Evolutionary conservation across 2,888 invertebrate species (phyloP).

Genomic region (Drosophila atroscutellata): DNA sequence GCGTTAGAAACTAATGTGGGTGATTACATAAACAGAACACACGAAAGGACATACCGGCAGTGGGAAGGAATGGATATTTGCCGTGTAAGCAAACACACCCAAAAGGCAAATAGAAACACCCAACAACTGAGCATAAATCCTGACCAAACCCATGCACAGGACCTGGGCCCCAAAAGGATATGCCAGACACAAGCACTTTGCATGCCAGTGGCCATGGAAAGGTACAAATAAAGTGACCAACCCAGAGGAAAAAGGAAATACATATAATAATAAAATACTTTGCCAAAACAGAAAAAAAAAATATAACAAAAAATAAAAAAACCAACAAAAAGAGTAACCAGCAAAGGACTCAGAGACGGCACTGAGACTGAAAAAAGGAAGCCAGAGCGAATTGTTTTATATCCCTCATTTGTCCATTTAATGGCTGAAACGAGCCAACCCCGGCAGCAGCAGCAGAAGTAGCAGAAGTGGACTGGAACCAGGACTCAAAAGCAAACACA

Average conservation of each 20-base stretch:
- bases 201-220: conserved; percentile 54
- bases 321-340: conserved; percentile 44
- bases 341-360: conserved; percentile 51
- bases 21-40: conserved; percentile 80
- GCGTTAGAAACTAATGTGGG: conserved; percentile 74
- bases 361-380: conserved; percentile 67
- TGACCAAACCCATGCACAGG: conserved; percentile 64
- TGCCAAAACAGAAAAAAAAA: conserved; percentile 45
- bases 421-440: conserved; percentile 82
- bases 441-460: conserved; percentile 23
- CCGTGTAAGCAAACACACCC: conserved; percentile 73
- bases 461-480: conserved; percentile 9
- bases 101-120: conserved; percentile 68
- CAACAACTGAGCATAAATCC: conserved; percentile 73
- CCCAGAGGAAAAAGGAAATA: conserved; percentile 72
- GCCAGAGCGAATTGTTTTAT: conserved; percentile 84
- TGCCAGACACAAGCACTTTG: conserved; percentile 62
- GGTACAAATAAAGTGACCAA: conserved; percentile 80
- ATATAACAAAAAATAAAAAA: conserved; percentile 12
- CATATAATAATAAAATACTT: conserved; percentile 79
- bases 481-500: conserved; percentile 46
- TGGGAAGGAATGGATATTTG: conserved; percentile 34
- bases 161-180: conserved; percentile 59
- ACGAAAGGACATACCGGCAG: conserved; percentile 69
- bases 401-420: conserved; percentile 84